These are phyloP conservation scores for Odocoileus hemionus DNA, from an alignment of 2,113 vertebrate genomes.

Conservation along the genomic window DNA sequence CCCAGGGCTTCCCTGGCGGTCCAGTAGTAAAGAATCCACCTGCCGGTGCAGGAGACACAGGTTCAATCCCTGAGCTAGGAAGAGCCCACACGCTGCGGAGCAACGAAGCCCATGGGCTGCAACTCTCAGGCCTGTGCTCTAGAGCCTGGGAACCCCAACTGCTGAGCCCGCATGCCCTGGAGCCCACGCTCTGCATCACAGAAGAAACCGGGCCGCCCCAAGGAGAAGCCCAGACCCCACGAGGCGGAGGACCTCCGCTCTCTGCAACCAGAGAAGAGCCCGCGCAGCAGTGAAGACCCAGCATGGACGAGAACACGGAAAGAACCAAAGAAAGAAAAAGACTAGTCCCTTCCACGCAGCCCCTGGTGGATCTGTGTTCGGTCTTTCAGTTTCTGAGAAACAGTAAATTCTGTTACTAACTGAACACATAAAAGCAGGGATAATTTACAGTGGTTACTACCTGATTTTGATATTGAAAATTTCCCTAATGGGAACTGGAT, in stretches of 20 bases:
- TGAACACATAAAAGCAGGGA: background rate
- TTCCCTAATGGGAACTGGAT: background rate
- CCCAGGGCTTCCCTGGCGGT: background rate
- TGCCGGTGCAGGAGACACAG: background rate
- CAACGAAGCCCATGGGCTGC: background rate
- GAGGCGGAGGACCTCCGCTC: background rate
- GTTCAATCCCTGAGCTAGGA: background rate
- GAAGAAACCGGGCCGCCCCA: background rate
- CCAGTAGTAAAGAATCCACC: background rate
- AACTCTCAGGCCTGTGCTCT: background rate
- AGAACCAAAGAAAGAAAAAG: background rate
- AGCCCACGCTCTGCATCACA: background rate
- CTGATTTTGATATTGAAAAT: background rate
- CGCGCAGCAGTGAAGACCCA: background rate
- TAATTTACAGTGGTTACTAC: background rate
- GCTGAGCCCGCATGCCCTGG: background rate
- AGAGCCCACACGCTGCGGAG: accelerated
- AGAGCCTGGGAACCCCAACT: background rate
- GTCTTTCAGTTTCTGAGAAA: background rate
- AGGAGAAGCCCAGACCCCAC: background rate
- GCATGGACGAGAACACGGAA: background rate
- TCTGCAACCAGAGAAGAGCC: background rate
- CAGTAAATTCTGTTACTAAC: background rate
- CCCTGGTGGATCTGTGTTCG: background rate
- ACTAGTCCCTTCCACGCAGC: background rate